Base-by-base conservation (phyloP, 2,888 invertebrate genomes). In the Microctonus aethiopoides region DNA sequence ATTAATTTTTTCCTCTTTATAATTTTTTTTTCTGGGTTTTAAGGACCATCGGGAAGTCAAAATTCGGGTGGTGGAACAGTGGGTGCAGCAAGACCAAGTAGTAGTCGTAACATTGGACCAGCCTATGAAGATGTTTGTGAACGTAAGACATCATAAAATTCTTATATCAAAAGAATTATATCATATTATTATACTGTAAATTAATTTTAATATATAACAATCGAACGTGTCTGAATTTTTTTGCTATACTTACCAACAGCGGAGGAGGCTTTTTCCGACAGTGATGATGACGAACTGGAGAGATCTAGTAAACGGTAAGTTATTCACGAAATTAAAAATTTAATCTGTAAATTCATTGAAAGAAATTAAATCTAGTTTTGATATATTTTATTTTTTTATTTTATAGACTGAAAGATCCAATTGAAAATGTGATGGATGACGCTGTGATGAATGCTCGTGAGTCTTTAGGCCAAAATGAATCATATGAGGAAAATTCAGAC, bases 211-310 rank as follows among this genome's bases (percentile, higher is more conserved):
- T 24, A 9, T n/a, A 36, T n/a, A 41, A 41, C 24, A 54, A 20
- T 11, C 39, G 1, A 32, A 41, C 34, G 16, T 59, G 52, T 36
- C n/a, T n/a, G 39, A 46, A 54, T 22, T 20, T 46, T 32, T 41
- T 13, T 57, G 29, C 61, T 52, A 13, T 1, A 46, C 24, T 16
- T 68, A 85, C 84, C 80, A 72, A 80, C 78, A 65, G 83, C 84
- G 68, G 86, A 86, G 73, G 82, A 84, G 69, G 79, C 82, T 68
- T 86, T 82, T 57, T 83, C 81, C 69, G 87, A 86, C 71, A 87
- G 86, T 69, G 87, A 87, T 68, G 85, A 86, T 66, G 86, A 86
- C 61, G 85, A 85, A 68, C 74, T 72, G 32, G 76, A 75, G 73
- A 75, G 72, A 74, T 76, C 16, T 26, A 66, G 11, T n/a, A 34